Conservation (phyloP, 2,113 vertebrate species). For the Microtus richardsoni region DNA sequence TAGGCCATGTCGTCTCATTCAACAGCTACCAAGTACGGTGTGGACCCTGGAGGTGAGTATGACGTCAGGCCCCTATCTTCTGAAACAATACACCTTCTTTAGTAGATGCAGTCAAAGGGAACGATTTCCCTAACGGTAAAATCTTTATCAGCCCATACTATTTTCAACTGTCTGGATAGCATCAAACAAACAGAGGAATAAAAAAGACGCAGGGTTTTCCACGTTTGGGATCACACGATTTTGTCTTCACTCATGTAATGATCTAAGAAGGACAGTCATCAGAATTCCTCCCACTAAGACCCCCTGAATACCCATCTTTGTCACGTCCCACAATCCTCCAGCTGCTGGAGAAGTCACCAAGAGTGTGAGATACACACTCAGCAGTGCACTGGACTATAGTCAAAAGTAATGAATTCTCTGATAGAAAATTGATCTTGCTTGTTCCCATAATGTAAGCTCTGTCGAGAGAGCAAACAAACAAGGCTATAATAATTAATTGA, state of each 20-base stretch:
- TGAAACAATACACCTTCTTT: not conserved
- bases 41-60: not conserved
- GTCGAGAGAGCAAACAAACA: slow-evolving; percentile 75
- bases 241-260: not conserved
- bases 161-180: not conserved
- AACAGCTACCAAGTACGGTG: not conserved
- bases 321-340: not conserved
- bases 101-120: not conserved
- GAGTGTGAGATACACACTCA: not conserved
- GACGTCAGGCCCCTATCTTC: not conserved
- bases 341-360: not conserved
- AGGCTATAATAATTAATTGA: slow-evolving; percentile 75
- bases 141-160: not conserved
- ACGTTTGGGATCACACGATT: not conserved
- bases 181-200: not conserved
- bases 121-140: not conserved
- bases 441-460: slow-evolving; percentile 65
- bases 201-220: not conserved
- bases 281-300: not conserved
- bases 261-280: not conserved
- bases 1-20: not conserved
- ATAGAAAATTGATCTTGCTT: slow-evolving; percentile 74
- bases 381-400: not conserved
- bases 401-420: slow-evolving; percentile 74
- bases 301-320: not conserved